Conservation (phyloP, 2,797 vertebrate species). For the Picus viridis region DNA sequence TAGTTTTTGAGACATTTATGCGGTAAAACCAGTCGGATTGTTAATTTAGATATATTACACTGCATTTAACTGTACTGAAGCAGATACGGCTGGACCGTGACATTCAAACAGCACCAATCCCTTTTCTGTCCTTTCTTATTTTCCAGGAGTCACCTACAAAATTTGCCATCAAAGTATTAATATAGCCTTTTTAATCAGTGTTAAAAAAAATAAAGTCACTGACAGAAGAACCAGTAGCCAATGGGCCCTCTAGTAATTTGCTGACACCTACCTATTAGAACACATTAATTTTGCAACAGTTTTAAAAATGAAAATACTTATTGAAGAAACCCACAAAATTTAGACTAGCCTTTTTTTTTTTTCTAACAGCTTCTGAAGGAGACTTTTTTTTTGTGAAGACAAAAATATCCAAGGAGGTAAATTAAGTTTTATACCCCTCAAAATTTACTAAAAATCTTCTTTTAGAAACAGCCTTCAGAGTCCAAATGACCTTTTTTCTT, state of each 20-base stretch:
- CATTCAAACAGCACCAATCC: not conserved
- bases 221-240: not conserved
- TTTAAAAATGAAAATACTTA: not conserved
- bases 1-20: not conserved
- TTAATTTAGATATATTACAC: not conserved
- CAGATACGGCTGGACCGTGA: not conserved
- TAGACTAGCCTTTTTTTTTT: not conserved
- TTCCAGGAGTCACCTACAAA: not conserved
- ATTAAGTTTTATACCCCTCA: not conserved
- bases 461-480: not conserved
- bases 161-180: not conserved
- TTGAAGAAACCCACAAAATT: not conserved
- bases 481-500: not conserved
- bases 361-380: not conserved
- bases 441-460: not conserved
- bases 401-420: not conserved
- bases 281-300: not conserved
- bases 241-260: not conserved
- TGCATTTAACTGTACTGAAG: not conserved
- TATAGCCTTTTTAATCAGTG: not conserved
- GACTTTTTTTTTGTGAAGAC: not conserved
- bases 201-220: not conserved
- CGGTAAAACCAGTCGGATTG: not conserved
- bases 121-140: not conserved
- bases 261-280: not conserved